A percentile compares a stretch with the other conserved stretches of the same genome.
phyloP scores from a whole-genome alignment of 2,113 vertebrate genomes.

The Pseudonaja textilis region DNA sequence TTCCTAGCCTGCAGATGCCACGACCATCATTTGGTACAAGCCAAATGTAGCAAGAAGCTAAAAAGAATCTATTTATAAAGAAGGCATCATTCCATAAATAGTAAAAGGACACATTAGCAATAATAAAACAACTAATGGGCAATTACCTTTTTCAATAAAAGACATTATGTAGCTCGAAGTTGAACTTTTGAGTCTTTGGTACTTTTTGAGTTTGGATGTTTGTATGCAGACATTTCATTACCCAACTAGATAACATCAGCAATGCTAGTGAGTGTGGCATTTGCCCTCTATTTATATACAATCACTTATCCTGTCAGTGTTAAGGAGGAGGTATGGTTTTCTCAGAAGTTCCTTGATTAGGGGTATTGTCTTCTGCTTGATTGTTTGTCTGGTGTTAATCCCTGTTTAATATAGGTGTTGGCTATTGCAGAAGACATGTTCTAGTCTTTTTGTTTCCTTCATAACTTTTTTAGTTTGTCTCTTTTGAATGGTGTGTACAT shows the following conservation, averaged over 20 bases:
- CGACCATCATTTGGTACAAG: neutral
- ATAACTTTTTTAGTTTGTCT: neutral
- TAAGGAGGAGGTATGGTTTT: neutral
- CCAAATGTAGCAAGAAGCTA: neutral
- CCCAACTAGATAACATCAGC: neutral
- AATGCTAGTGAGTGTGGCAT: neutral
- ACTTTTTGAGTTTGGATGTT: neutral
- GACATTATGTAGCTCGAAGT: neutral
- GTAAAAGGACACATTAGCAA: neutral
- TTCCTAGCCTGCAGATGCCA: neutral
- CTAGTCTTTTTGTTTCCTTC: neutral
- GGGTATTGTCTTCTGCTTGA: neutral
- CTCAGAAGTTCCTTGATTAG: neutral
- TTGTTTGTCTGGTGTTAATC: neutral
- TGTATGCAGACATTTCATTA: neutral
- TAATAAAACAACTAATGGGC: neutral
- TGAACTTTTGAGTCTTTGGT: neutral
- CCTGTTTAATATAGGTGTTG: neutral
- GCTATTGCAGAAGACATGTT: neutral
- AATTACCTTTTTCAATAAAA: neutral
- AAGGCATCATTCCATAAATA: neutral
- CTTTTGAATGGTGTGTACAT: neutral
- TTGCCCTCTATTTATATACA: neutral
- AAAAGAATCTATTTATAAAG: constrained; percentile 8
- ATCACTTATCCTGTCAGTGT: neutral